Conservation (phyloP, 2,888 invertebrate species). For the Dicycla oo region DNA sequence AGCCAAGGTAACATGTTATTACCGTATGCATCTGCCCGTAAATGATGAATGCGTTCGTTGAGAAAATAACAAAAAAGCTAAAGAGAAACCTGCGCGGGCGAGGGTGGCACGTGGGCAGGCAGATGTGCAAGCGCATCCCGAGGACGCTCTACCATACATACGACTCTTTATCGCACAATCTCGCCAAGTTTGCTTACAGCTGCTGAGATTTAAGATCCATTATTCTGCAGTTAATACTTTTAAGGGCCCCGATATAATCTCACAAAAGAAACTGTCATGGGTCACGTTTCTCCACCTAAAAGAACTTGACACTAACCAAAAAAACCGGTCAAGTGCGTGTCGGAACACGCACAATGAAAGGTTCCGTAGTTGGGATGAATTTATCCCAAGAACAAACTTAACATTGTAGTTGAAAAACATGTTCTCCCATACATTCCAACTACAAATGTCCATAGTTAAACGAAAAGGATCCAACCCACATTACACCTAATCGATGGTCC, state of each 20-base stretch:
- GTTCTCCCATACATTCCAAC: no score
- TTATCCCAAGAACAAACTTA: no score
- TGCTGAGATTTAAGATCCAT: slow-evolving; percentile 82
- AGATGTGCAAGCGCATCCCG: slow-evolving; percentile 86
- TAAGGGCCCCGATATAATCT: slow-evolving; percentile 72
- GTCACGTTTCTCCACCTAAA: slow-evolving; percentile 55
- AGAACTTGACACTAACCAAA: slow-evolving; percentile 58
- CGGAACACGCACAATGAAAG: no score
- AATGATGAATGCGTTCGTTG: slow-evolving; percentile 85
- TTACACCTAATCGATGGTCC: no score
- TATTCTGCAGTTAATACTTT: slow-evolving; percentile 78
- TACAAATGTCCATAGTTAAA: no score
- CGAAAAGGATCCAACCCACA: no score
- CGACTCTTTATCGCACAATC: slow-evolving; percentile 83
- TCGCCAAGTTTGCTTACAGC: slow-evolving; percentile 78
- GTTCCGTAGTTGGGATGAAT: no score
- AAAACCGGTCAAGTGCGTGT: no score
- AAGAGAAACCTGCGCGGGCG: slow-evolving; percentile 84
- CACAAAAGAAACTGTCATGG: slow-evolving; percentile 61
- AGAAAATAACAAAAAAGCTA: slow-evolving; percentile 81
- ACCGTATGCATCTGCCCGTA: slow-evolving; percentile 84
- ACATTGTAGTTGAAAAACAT: no score
- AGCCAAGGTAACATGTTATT: slow-evolving; percentile 82
- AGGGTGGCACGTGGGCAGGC: slow-evolving; percentile 88
- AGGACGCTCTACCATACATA: slow-evolving; percentile 72